Percentiles rank a stretch among this genome's conserved stretches.
These are phyloP conservation scores for Achatina immaculata DNA, from an alignment of 1,140 invertebrate genomes.

Conservation along the genomic window DNA sequence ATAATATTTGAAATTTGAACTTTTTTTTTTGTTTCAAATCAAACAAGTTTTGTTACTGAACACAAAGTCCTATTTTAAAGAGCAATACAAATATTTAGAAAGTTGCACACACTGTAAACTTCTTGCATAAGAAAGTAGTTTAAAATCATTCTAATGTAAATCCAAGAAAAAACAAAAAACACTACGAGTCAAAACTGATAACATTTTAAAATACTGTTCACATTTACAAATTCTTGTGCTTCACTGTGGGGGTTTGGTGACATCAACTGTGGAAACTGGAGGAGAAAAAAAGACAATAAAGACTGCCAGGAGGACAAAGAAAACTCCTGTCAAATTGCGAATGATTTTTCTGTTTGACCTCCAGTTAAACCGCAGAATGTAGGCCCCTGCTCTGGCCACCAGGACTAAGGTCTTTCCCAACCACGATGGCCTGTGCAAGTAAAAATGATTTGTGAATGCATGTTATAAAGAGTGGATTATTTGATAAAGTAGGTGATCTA, in stretches of 20 bases:
- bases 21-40: too few relatives aligned
- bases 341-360: conserved; percentile 26
- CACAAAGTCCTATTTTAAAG: too few relatives aligned
- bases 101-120: too few relatives aligned
- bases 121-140: too few relatives aligned
- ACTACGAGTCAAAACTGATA: too few relatives aligned
- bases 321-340: conserved; percentile 19
- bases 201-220: too few relatives aligned
- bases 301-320: conserved; percentile 15
- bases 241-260: conserved; percentile 25
- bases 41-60: too few relatives aligned
- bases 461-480: neutral
- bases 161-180: too few relatives aligned
- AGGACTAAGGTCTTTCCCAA: neutral
- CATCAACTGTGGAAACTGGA: conserved; percentile 25
- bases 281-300: conserved; percentile 22
- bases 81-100: too few relatives aligned
- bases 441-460: neutral
- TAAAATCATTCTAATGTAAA: too few relatives aligned
- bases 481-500: neutral
- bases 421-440: neutral
- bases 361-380: conserved; percentile 12
- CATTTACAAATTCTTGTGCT: too few relatives aligned
- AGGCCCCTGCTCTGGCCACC: neutral
- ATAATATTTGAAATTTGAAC: too few relatives aligned